phyloP scores from a whole-genome alignment of 2,888 invertebrate genomes.

The Syrphus vitripennis region DNA sequence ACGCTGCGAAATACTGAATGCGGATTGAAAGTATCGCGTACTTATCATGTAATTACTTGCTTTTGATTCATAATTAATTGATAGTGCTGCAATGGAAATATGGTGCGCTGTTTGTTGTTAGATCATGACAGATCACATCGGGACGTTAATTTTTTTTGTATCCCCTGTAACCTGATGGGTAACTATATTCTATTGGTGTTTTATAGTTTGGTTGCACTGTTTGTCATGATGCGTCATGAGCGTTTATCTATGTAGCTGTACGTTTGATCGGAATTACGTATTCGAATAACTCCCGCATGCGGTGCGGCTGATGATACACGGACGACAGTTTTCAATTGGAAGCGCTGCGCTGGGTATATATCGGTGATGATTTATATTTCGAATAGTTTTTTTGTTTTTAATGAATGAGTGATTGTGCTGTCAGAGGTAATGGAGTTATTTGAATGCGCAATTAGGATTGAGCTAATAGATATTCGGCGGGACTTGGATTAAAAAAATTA shows the following conservation, averaged over 20 bases:
- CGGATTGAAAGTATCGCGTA: constrained; percentile 76
- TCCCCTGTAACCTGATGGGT: background rate
- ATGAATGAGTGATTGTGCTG: constrained; percentile 69
- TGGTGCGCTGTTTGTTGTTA: constrained; percentile 37
- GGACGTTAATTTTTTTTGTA: constrained; percentile 9
- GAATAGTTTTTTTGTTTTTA: constrained; percentile 67
- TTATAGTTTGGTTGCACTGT: constrained; percentile 36
- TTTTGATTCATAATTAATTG: constrained; percentile 79
- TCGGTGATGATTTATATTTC: constrained; percentile 68
- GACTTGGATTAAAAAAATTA: constrained; percentile 37
- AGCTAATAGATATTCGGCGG: constrained; percentile 67
- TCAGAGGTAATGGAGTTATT: constrained; percentile 68
- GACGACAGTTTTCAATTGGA: constrained; percentile 26
- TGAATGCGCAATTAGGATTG: constrained; percentile 58
- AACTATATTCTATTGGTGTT: background rate
- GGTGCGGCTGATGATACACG: background rate
- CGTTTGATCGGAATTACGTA: constrained; percentile 36
- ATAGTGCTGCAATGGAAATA: constrained; percentile 41
- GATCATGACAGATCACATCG: constrained; percentile 60
- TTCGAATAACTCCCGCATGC: constrained; percentile 63
- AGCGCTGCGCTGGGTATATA: no score
- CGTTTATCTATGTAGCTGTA: no score
- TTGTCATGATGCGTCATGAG: constrained; percentile 46
- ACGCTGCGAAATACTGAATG: constrained; percentile 73
- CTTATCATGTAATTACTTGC: constrained; percentile 79